Evolutionary conservation across 2,113 vertebrate species (phyloP).

Genomic region (Erpornis zantholeuca): DNA sequence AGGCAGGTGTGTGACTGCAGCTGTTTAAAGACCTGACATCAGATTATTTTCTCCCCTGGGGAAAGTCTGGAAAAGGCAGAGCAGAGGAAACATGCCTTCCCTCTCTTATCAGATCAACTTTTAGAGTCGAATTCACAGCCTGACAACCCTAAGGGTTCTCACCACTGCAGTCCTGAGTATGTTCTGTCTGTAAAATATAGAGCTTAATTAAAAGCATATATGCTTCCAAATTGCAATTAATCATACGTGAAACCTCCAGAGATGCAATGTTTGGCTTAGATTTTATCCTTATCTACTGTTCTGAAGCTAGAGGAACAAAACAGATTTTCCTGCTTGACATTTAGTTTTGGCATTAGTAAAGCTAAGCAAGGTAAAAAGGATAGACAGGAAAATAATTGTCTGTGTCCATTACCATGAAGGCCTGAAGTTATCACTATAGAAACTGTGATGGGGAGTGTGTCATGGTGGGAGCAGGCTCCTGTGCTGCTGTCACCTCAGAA

Average conservation of each 20-base stretch:
- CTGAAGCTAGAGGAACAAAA: slow-evolving; percentile 1
- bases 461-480: not conserved
- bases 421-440: slow-evolving; percentile 32
- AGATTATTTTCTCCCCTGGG: not conserved
- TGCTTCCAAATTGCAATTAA: slow-evolving; percentile 23
- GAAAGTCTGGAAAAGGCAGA: not conserved
- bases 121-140: not conserved
- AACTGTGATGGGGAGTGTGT: not conserved
- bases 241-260: not conserved
- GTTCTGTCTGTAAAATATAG: not conserved
- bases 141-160: not conserved
- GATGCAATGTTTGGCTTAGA: not conserved
- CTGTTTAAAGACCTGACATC: not conserved
- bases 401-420: slow-evolving; percentile 25
- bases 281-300: slow-evolving; percentile 16
- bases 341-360: slow-evolving; percentile 34
- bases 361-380: not conserved
- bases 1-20: not conserved
- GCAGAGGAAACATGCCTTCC: rapidly evolving
- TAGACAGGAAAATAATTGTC: slow-evolving; percentile 52
- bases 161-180: not conserved
- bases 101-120: not conserved
- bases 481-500: not conserved
- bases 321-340: slow-evolving; percentile 49
- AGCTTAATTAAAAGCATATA: slow-evolving; percentile 41